Percentiles rank a stretch among this genome's conserved stretches.
Evolutionary conservation across 2,888 invertebrate species (phyloP).

Genomic region (Drosophila barbarae): DNA sequence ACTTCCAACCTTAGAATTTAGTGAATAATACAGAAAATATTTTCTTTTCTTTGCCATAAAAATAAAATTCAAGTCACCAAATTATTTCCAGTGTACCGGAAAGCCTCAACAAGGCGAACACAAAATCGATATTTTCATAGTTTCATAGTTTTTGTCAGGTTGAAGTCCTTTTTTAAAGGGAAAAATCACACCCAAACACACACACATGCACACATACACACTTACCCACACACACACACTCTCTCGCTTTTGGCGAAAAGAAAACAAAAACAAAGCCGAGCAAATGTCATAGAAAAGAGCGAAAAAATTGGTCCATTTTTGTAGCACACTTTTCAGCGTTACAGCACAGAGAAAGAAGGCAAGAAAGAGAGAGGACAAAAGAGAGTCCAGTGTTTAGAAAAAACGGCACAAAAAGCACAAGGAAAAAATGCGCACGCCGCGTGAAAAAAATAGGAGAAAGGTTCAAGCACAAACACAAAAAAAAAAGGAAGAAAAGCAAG

Average conservation of each 20-base stretch:
- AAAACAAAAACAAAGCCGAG: slow-evolving; percentile 27
- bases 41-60: neutral
- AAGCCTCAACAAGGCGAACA: slow-evolving; percentile 8
- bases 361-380: neutral
- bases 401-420: slow-evolving; percentile 69
- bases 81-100: slow-evolving; percentile 19
- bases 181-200: neutral
- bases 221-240: neutral
- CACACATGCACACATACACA: neutral
- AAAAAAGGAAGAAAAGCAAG: slow-evolving; percentile 10
- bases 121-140: slow-evolving; percentile 38
- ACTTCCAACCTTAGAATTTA: neutral
- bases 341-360: neutral
- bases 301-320: slow-evolving; percentile 31
- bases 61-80: neutral
- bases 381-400: slow-evolving; percentile 59
- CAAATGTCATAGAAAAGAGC: slow-evolving; percentile 12
- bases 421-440: slow-evolving; percentile 30
- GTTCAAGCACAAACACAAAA: neutral
- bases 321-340: slow-evolving; percentile 58
- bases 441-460: slow-evolving; percentile 23
- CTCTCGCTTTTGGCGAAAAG: neutral
- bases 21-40: neutral
- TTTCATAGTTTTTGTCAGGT: slow-evolving; percentile 20
- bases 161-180: neutral